phyloP scores from a whole-genome alignment of 2,113 vertebrate species.

The Tychaedon coryphoeus region DNA sequence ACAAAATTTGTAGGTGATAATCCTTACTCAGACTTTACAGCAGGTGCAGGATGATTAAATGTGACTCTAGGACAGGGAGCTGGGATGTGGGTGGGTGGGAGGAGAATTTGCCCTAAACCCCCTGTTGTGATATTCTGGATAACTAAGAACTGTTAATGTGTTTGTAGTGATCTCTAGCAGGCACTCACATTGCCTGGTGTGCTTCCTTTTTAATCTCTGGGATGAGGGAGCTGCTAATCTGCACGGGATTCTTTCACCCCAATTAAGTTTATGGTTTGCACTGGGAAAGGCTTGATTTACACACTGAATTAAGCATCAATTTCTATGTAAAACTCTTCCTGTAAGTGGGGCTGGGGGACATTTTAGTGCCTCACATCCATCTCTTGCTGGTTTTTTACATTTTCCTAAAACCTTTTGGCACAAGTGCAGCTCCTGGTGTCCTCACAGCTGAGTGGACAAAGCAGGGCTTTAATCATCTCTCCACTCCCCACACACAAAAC shows the following conservation, averaged over 20 bases:
- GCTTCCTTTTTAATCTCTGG: background rate
- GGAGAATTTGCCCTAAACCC: background rate
- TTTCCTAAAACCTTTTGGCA: conserved; percentile 40
- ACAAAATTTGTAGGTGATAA: background rate
- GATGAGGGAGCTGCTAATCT: background rate
- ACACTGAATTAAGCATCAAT: conserved; percentile 12
- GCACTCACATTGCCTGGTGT: background rate
- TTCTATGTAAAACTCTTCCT: conserved; percentile 1
- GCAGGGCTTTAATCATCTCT: background rate
- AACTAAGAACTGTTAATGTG: background rate
- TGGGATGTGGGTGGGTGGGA: background rate
- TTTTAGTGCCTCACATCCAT: background rate
- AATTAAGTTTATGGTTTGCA: background rate
- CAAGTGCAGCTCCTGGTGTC: background rate
- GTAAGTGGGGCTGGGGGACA: background rate
- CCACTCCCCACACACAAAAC: background rate
- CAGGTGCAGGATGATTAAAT: background rate
- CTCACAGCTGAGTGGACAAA: background rate
- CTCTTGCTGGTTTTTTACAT: conserved; percentile 26
- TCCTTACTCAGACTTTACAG: background rate
- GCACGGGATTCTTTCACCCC: background rate
- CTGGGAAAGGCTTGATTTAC: background rate
- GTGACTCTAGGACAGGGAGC: background rate
- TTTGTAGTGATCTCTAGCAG: background rate
- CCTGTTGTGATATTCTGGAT: background rate